These are phyloP conservation scores for Sebastes umbrosus DNA, from an alignment of 2,797 vertebrate species.

Conservation along the genomic window DNA sequence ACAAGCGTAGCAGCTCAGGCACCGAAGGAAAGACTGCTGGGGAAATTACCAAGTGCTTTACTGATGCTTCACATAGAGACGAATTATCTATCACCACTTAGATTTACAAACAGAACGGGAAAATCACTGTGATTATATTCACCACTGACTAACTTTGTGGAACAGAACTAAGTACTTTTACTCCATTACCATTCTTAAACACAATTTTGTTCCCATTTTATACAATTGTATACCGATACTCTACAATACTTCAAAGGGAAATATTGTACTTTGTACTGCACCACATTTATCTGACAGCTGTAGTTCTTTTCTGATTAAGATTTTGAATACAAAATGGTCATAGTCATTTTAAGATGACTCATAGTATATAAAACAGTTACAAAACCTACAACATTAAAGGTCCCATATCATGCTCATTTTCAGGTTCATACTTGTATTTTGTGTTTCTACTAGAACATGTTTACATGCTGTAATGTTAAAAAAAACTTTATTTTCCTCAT, in stretches of 20 bases:
- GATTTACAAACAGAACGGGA: not conserved
- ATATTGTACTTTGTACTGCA: not conserved
- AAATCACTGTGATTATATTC: conserved; percentile 5
- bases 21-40: conserved; percentile 20
- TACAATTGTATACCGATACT: not conserved
- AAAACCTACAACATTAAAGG: not conserved
- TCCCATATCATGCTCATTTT: too few species aligned
- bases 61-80: not conserved
- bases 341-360: not conserved
- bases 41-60: conserved; percentile 28
- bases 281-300: not conserved
- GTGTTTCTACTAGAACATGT: too few species aligned
- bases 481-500: too few species aligned
- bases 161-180: not conserved
- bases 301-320: not conserved
- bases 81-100: not conserved
- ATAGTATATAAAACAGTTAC: not conserved
- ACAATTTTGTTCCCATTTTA: not conserved
- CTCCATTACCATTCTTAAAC: not conserved
- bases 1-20: conserved; percentile 16
- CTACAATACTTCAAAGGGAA: not conserved
- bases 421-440: too few species aligned
- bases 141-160: not conserved
- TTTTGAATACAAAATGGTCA: not conserved
- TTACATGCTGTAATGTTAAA: too few species aligned